Base-by-base conservation (phyloP, 1,140 invertebrate genomes). In the Campoletis sonorensis region DNA sequence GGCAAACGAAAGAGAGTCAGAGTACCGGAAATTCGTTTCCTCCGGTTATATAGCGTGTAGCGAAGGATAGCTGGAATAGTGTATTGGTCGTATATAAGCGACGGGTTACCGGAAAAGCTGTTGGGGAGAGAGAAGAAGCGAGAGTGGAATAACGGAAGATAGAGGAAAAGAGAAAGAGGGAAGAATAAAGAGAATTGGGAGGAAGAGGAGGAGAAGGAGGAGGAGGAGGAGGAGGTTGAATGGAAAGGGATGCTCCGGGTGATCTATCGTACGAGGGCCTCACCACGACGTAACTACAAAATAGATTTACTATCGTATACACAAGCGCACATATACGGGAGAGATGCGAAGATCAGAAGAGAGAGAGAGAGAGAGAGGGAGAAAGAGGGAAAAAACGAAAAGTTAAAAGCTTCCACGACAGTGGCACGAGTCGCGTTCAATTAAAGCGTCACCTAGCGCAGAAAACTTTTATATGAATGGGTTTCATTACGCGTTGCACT, bases 391-490 rank as follows among this genome's bases (percentile, higher is more conserved):
- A 78, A 40, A 13, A 13, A 68, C 33, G 76, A 79, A 78, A 7
- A 78, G 83, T 11, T 37, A 58, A 71, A 73, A 64, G 73, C 73
- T 77, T 61, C 37, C 67, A n/a, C 45, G 58, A 79, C 75, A 68
- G 64, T 21, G 51, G 73, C 58, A 79, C 80, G 76, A 78, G 83
- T 83, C 81, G 80, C 75, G 87, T 88, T 88, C 88, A 90, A 90
- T 91, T 91, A 90, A 90, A 89, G 82, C 87, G 88, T 90, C 88
- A 89, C 84, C 86, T 81, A 83, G 82, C 85, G 85, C 72, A 78
- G 83, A 84, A 90, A 90, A 90, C 86, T 91, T 91, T 90, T 90
- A 88, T 90, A 90, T 88, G 86, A 90, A 91, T 90, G 88, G 88
- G 83, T 91, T 90, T 89, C 89, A 90, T 91, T 90, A 90, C 87